Evolutionary conservation across 2,113 vertebrate species (phyloP).

Genomic region (Marcusenius ussheri): DNA sequence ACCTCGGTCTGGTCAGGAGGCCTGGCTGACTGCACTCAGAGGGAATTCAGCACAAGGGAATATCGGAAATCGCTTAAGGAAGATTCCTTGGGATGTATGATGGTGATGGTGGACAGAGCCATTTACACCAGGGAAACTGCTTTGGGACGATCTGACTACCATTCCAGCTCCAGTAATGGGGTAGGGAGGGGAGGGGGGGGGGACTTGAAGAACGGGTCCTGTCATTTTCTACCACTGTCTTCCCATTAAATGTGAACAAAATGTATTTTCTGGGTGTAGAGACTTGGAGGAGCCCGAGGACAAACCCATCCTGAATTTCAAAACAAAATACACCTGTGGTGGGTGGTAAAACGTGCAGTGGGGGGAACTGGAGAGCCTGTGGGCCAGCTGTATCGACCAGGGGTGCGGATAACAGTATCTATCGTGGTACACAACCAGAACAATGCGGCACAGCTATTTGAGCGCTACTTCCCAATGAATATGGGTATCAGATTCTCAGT

Average conservation of each 20-base stretch:
- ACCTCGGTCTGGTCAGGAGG: constrained; percentile 26
- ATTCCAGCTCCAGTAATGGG: constrained; percentile 29
- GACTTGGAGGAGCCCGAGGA: neutral
- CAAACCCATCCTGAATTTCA: neutral
- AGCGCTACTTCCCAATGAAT: constrained; percentile 16
- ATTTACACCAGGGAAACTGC: neutral
- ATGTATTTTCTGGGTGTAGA: constrained; percentile 70
- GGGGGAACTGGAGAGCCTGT: neutral
- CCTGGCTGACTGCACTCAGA: neutral
- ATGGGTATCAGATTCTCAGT: constrained; percentile 25
- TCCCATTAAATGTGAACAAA: constrained; percentile 90
- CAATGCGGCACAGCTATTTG: constrained; percentile 3
- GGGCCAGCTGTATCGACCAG: neutral
- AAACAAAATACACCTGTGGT: neutral
- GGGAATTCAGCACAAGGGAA: neutral
- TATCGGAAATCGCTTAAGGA: neutral
- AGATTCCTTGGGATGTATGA: neutral
- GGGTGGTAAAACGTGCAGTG: neutral
- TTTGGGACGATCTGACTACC: neutral
- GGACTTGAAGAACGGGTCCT: constrained; percentile 94
- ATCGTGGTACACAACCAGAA: constrained; percentile 6
- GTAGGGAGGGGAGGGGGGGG: constrained; percentile 46
- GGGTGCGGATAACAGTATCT: neutral
- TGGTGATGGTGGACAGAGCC: neutral
- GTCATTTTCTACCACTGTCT: constrained; percentile 80